Percentiles rank a stretch among this genome's conserved stretches.
Evolutionary conservation across 2,113 vertebrate genomes (phyloP).

Genomic region (Budorcas taxicolor): DNA sequence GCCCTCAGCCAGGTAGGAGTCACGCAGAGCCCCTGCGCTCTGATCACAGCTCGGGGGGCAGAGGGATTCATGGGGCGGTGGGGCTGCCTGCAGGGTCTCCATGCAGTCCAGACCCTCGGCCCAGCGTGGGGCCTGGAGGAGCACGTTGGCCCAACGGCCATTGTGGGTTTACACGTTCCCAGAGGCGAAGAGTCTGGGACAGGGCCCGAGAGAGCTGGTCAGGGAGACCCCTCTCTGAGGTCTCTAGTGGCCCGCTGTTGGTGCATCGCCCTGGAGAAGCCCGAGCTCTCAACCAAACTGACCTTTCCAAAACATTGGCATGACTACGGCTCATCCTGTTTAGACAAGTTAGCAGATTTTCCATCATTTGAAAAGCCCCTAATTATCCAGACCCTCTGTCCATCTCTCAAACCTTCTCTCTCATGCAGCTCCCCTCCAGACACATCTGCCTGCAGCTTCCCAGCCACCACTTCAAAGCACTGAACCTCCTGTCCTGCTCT

Average conservation of each 20-base stretch:
- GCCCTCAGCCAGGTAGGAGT: rapidly evolving
- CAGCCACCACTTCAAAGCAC: rapidly evolving
- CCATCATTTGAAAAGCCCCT: background rate
- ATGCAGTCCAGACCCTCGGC: rapidly evolving
- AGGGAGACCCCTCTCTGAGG: rapidly evolving
- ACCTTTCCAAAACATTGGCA: background rate
- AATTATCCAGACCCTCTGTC: too few species aligned
- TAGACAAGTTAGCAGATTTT: background rate
- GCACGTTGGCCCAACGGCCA: rapidly evolving
- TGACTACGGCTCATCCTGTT: background rate
- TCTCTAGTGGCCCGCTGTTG: rapidly evolving
- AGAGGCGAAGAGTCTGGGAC: rapidly evolving
- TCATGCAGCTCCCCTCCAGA: background rate
- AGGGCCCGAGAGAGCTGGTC: background rate
- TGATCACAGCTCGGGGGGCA: background rate
- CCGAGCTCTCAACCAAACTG: too few species aligned
- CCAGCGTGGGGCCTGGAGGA: rapidly evolving
- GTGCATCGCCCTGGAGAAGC: rapidly evolving
- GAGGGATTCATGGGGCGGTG: rapidly evolving
- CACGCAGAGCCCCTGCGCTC: rapidly evolving
- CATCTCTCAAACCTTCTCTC: too few species aligned
- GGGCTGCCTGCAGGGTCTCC: rapidly evolving
- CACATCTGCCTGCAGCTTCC: background rate
- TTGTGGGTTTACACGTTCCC: rapidly evolving
- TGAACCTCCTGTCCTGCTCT: background rate